Conservation (phyloP, 2,113 vertebrate genomes). For the Misgurnus anguillicaudatus region DNA sequence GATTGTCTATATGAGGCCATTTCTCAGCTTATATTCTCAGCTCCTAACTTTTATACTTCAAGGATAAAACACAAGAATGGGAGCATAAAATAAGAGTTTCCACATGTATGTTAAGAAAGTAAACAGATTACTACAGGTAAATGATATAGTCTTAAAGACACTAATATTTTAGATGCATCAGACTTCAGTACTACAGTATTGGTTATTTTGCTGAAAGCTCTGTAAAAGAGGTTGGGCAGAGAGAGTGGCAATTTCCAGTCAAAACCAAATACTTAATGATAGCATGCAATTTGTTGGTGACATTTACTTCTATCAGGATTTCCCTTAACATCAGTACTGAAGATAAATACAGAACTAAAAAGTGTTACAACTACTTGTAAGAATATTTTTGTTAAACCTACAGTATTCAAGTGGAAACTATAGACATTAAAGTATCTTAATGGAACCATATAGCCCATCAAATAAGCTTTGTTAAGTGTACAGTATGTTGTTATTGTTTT, state of each 20-base stretch:
- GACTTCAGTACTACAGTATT: background rate
- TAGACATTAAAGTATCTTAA: no score
- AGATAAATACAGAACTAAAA: no score
- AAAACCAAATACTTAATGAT: conserved; percentile 2
- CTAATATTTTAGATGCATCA: background rate
- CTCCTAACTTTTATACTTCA: background rate
- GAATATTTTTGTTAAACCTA: background rate
- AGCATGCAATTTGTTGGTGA: conserved; percentile 24
- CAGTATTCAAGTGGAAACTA: no score
- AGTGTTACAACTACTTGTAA: background rate
- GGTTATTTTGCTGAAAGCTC: conserved; percentile 24
- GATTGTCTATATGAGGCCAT: background rate
- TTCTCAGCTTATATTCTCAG: background rate
- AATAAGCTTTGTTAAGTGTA: no score
- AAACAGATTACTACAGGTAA: no score
- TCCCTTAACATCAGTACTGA: background rate
- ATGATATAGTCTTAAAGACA: background rate
- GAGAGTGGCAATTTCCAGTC: conserved; percentile 20
- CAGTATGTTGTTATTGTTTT: no score
- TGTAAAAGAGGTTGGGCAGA: conserved; percentile 3
- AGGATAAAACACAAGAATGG: background rate
- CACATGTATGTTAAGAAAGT: background rate
- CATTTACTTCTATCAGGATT: conserved; percentile 20
- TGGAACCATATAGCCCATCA: no score
- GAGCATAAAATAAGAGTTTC: background rate